phyloP scores from a whole-genome alignment of 2,797 vertebrate genomes.

The Chromobotia macracanthus region DNA sequence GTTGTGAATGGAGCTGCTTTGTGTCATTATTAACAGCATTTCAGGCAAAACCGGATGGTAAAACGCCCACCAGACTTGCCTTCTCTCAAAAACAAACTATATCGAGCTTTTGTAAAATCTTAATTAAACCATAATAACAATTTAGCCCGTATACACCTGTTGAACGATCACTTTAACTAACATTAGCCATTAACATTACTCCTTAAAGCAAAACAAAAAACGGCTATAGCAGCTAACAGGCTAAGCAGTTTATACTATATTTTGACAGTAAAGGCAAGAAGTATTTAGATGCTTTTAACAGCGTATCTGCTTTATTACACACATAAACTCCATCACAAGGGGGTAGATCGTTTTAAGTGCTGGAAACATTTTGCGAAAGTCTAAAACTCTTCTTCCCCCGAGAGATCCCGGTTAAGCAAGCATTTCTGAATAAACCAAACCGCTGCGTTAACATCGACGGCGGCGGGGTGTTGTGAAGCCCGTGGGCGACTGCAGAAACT shows the following conservation, averaged over 20 bases:
- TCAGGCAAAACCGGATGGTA: conserved; percentile 41
- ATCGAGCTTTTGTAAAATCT: background rate
- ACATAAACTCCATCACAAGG: background rate
- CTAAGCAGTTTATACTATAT: background rate
- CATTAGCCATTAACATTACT: background rate
- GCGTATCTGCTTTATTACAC: background rate
- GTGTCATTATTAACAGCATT: conserved; percentile 18
- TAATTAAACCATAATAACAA: background rate
- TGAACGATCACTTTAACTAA: background rate
- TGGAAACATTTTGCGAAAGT: conserved; percentile 1
- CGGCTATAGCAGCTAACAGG: conserved; percentile 29
- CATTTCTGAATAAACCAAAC: conserved; percentile 6
- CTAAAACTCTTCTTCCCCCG: conserved; percentile 24
- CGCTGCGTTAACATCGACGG: background rate
- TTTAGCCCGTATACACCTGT: background rate
- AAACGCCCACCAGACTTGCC: conserved; percentile 17
- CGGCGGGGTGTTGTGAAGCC: conserved; percentile 67
- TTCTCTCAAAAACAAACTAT: background rate
- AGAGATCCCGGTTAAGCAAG: conserved; percentile 7
- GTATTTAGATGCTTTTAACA: background rate
- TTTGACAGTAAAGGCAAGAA: too few relatives aligned
- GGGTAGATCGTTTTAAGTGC: background rate
- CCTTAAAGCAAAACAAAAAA: background rate
- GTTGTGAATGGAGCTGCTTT: conserved; percentile 4
- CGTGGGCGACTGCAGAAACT: conserved; percentile 71